Percentiles rank a stretch among this genome's conserved stretches.
These are phyloP conservation scores for Phyllotreta striolata DNA, from an alignment of 2,888 invertebrate species.

Conservation along the genomic window DNA sequence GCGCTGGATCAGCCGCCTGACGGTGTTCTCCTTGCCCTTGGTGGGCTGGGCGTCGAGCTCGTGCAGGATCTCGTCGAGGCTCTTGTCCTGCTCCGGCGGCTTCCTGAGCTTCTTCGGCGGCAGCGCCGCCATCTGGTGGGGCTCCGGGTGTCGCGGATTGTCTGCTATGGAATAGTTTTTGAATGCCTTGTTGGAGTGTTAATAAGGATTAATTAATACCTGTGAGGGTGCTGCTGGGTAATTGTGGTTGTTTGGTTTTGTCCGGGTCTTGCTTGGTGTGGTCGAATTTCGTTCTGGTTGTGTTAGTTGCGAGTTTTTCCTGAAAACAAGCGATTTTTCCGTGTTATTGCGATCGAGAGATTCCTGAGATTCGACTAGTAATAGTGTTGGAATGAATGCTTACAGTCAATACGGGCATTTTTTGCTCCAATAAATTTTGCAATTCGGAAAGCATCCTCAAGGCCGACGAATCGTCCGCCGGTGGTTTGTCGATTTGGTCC, in stretches of 20 bases:
- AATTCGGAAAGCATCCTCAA: conserved; percentile 51
- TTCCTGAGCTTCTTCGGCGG: conserved; percentile 37
- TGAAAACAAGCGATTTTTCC: too few relatives aligned
- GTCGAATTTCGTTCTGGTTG: not conserved
- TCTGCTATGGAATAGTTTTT: conserved; percentile 35
- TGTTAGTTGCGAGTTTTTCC: conserved; percentile 3
- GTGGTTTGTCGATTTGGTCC: conserved; percentile 26
- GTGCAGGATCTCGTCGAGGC: conserved; percentile 56
- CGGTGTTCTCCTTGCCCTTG: conserved; percentile 40
- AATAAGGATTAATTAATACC: too few relatives aligned
- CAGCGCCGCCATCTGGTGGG: conserved; percentile 38
- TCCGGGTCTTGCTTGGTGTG: not conserved
- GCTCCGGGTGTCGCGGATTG: conserved; percentile 51
- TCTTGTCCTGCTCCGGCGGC: conserved; percentile 41
- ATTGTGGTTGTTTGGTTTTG: not conserved
- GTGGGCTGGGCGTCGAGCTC: conserved; percentile 49
- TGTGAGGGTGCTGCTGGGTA: too few relatives aligned
- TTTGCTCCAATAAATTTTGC: conserved; percentile 51
- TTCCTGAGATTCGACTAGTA: not conserved
- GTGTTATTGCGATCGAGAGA: too few relatives aligned
- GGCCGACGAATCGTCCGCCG: conserved; percentile 41
- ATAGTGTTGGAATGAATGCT: conserved; percentile 6
- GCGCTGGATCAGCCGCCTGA: conserved; percentile 54
- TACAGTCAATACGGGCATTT: conserved; percentile 49
- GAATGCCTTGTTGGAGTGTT: too few relatives aligned